Evolutionary conservation across 2,797 vertebrate species (phyloP).

Genomic region (Leuciscus waleckii): DNA sequence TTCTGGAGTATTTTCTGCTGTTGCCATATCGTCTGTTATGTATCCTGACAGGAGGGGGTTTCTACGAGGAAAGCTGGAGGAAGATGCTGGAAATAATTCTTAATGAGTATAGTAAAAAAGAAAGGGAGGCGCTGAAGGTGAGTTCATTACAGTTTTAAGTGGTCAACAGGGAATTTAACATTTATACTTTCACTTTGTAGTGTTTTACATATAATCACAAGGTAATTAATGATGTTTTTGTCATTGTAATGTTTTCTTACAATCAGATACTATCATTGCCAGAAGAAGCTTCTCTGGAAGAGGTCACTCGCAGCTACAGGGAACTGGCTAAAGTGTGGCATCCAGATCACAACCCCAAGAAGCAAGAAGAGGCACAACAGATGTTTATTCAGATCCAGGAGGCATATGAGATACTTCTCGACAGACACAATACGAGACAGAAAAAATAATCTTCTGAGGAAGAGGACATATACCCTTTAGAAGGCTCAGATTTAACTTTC

Average conservation of each 20-base stretch:
- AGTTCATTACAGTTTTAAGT: neutral
- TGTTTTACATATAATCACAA: neutral
- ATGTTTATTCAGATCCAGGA: conserved; percentile 87
- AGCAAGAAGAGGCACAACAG: conserved; percentile 77
- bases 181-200: neutral
- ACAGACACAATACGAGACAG: conserved; percentile 67
- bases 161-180: neutral
- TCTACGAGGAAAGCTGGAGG: conserved; percentile 76
- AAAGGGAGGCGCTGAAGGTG: conserved; percentile 83
- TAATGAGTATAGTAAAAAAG: conserved; percentile 79
- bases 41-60: conserved; percentile 75
- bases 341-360: conserved; percentile 87
- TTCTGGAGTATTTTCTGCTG: conserved; percentile 81
- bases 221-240: neutral
- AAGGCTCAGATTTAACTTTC: neutral
- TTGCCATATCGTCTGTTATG: conserved; percentile 81
- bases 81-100: conserved; percentile 81
- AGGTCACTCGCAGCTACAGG: conserved; percentile 83
- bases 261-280: conserved; percentile 82
- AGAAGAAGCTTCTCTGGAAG: conserved; percentile 79
- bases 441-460: conserved; percentile 59
- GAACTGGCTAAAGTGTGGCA: conserved; percentile 89
- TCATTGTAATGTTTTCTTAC: conserved; percentile 11
- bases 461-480: neutral
- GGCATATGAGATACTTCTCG: conserved; percentile 83